Evolutionary conservation across 2,888 invertebrate species (phyloP), one percentile per base, ranked within the genome.

Genomic region (Polyommatus iphigenia): DNA sequence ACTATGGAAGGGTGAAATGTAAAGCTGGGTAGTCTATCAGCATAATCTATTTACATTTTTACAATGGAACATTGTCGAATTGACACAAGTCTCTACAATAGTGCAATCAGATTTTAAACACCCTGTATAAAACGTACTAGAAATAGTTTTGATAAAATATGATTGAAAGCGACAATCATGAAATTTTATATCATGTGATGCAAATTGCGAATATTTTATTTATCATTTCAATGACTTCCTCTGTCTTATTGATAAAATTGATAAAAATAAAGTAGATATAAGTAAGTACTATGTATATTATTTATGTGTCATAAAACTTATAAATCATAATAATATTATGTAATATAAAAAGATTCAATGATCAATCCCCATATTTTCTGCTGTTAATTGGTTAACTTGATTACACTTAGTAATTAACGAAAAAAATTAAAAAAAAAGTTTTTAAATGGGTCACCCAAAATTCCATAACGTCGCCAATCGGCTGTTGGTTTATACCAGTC

Each of bases 401-500:
- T 15, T 50, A 41, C 41, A 41, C 41, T 41, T 41, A n/a, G n/a
- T n/a, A n/a, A n/a, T n/a, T 29, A 1, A 67, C 13, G 10, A 29
- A n/a, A 15, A 24, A 67, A 67, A 15, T 5, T n/a, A n/a, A n/a
- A n/a, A n/a, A n/a, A n/a, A 24, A 24, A 15, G 15, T 67, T 29
- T 62, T 29, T 15, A 29, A 67, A 24, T 67, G 15, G 67, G 67
- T 67, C 67, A 13, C 67, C 3, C 29, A 29, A 29, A 67, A 67
- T 29, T 67, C 32, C 18, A 67, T 67, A 67, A 29, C 29, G 20
- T 75, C 50, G 50, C 75, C 24, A 75, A 50, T 75, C 50, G 75
- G 54, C 54, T 3, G 75, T 75, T 75, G 75, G 75, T 50, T 2
- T 5, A 54, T 46, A 46, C 54, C 4, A 72, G 82, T 83, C 77